Percentiles rank a stretch among this genome's conserved stretches.
Evolutionary conservation across 1,140 invertebrate species (phyloP).

Genomic region (Brachionus koreanus): DNA sequence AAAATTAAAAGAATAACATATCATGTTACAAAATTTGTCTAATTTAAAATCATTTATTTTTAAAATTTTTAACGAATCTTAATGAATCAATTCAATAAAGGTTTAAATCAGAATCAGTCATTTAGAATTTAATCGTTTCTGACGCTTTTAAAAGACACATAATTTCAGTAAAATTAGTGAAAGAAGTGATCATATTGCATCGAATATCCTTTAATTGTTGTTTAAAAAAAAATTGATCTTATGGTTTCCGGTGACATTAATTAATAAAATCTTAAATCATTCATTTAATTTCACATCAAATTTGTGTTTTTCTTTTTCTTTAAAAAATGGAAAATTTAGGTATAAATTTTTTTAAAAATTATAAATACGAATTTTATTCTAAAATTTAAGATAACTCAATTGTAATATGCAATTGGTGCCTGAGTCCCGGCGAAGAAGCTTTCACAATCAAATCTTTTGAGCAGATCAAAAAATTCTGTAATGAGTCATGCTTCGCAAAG

Average conservation of each 20-base stretch:
- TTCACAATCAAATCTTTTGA: not conserved
- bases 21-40: too few relatives aligned
- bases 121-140: not conserved
- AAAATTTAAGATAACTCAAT: not conserved
- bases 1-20: too few relatives aligned
- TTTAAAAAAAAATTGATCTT: not conserved
- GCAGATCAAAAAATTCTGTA: conserved; percentile 25
- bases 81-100: too few relatives aligned
- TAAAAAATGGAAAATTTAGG: not conserved
- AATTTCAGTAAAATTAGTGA: not conserved
- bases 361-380: not conserved
- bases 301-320: not conserved
- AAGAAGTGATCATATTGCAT: not conserved
- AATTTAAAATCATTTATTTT: too few relatives aligned
- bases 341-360: not conserved
- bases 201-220: not conserved
- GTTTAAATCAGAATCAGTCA: too few relatives aligned
- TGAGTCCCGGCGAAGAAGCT: not conserved
- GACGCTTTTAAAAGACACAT: not conserved
- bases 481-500: not conserved
- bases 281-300: not conserved
- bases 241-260: not conserved
- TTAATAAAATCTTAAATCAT: not conserved
- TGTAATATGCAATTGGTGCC: conserved; percentile 34
- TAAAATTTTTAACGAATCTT: too few relatives aligned